These are phyloP conservation scores for Hypothenemus hampei DNA, from an alignment of 1,140 invertebrate genomes.

Conservation along the genomic window DNA sequence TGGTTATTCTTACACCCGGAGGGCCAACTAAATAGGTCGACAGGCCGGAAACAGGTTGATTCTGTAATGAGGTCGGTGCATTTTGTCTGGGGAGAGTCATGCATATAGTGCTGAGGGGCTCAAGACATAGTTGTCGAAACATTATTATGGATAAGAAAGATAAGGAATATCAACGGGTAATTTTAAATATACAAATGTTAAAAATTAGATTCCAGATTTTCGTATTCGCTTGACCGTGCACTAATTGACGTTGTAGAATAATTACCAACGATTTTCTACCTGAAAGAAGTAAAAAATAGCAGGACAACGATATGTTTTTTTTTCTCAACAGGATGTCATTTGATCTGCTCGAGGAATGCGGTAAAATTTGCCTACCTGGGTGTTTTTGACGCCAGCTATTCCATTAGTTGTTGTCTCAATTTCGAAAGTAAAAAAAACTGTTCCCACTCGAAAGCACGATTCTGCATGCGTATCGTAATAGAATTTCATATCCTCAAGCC, in stretches of 20 bases:
- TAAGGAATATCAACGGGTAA: neutral
- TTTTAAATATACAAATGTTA: conserved; percentile 5
- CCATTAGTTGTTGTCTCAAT: neutral
- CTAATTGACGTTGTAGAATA: conserved; percentile 22
- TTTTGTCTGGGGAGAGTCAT: neutral
- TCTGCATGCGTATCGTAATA: too few species aligned
- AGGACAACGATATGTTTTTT: conserved; percentile 17
- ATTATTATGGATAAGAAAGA: neutral
- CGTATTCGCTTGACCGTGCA: conserved; percentile 1
- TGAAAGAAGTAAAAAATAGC: conserved; percentile 20
- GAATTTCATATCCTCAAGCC: neutral
- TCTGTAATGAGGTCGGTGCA: conserved; percentile 12
- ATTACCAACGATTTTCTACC: conserved; percentile 20
- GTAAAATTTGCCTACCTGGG: conserved; percentile 19
- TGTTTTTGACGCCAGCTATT: conserved; percentile 11
- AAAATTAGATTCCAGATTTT: conserved; percentile 12
- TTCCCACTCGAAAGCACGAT: too few species aligned
- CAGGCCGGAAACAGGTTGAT: conserved; percentile 22
- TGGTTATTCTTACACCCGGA: conserved; percentile 34
- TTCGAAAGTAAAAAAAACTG: neutral
- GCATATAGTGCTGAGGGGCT: neutral
- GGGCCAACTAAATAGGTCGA: conserved; percentile 14
- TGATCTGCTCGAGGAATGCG: conserved; percentile 17
- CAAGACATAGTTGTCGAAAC: neutral
- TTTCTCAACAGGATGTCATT: conserved; percentile 18